These are phyloP conservation scores for Gambusia affinis DNA, from an alignment of 2,113 vertebrate genomes.

Conservation along the genomic window DNA sequence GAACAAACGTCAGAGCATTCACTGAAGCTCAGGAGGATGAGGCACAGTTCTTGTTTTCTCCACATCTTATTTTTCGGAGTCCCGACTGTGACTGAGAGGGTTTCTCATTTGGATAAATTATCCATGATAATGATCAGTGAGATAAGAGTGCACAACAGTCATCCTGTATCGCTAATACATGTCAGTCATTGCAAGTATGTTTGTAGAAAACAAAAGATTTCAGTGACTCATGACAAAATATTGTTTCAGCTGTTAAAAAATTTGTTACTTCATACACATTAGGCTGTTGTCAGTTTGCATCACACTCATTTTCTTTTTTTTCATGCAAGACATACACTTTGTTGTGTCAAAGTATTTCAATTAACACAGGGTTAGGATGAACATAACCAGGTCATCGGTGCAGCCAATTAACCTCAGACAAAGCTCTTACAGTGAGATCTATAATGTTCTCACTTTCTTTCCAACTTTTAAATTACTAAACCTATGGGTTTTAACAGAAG, in stretches of 20 bases:
- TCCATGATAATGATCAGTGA: background rate
- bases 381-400: background rate
- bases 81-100: constrained; percentile 4
- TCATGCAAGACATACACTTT: too few relatives aligned
- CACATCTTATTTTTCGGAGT: constrained; percentile 12
- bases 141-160: background rate
- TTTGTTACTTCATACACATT: background rate
- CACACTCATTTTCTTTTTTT: background rate
- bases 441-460: background rate
- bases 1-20: constrained; percentile 63
- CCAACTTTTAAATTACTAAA: background rate
- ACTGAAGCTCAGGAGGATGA: constrained; percentile 26
- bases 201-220: background rate
- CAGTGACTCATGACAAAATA: background rate
- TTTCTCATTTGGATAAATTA: constrained; percentile 14
- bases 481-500: background rate
- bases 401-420: too few relatives aligned
- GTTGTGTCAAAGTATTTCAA: background rate
- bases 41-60: background rate
- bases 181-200: background rate
- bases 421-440: background rate
- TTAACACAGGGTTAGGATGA: background rate
- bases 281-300: background rate
- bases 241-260: background rate
- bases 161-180: background rate